phyloP scores from a whole-genome alignment of 2,113 vertebrate genomes.

The Lota lota region DNA sequence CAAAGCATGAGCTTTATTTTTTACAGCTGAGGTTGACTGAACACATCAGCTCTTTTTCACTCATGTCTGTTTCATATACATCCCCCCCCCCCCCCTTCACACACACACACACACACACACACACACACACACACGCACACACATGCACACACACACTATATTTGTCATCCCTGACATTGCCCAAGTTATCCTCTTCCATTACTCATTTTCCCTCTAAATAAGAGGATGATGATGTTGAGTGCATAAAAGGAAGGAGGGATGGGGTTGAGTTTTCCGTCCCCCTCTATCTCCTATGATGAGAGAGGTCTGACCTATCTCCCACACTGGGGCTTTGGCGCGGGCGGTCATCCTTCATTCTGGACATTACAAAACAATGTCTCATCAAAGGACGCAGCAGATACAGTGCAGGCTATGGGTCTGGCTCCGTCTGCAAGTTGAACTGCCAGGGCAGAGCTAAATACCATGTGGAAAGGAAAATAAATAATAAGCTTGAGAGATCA shows the following conservation, averaged over 20 bases:
- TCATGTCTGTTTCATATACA: not conserved
- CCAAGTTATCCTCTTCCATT: not conserved
- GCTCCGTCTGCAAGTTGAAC: constrained; percentile 14
- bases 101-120: no score
- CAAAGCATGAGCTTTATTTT: constrained; percentile 7
- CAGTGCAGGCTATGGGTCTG: constrained; percentile 5
- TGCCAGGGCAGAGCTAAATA: constrained; percentile 11
- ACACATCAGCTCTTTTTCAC: not conserved
- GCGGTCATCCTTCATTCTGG: constrained; percentile 24
- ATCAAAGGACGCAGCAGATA: constrained; percentile 37
- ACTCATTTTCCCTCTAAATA: constrained; percentile 4
- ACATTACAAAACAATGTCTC: constrained; percentile 49
- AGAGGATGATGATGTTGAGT: constrained; percentile 5
- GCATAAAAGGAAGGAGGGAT: constrained; percentile 31
- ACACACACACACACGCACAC: no score
- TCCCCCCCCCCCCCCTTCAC: not conserved
- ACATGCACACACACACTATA: not conserved
- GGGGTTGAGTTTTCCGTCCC: constrained; percentile 10
- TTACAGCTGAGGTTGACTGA: not conserved
- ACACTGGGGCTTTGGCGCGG: constrained; percentile 16
- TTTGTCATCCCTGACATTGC: not conserved
- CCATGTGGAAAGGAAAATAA: constrained; percentile 2
- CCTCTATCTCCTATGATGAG: constrained; percentile 21
- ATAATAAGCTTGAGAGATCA: not conserved
- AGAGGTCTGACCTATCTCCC: constrained; percentile 62